phyloP scores from a whole-genome alignment of 1,140 invertebrate genomes.

The Brachionus plicatilis region DNA sequence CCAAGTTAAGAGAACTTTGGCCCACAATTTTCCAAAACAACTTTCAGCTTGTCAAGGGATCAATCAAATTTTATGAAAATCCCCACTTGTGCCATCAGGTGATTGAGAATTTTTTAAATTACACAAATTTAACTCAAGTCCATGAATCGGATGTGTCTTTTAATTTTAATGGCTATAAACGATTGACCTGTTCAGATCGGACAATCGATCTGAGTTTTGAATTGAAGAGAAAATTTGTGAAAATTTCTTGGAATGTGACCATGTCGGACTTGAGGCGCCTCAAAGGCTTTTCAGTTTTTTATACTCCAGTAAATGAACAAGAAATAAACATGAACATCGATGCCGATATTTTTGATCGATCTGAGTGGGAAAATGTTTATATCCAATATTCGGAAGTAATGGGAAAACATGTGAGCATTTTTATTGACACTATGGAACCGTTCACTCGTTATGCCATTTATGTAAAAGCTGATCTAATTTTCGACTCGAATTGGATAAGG shows the following conservation, averaged over 20 bases:
- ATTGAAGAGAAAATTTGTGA: background rate
- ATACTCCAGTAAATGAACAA: background rate
- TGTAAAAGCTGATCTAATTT: slow-evolving; percentile 13
- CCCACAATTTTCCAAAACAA: background rate
- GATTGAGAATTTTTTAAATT: background rate
- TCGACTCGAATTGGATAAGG: background rate
- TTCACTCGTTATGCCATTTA: background rate
- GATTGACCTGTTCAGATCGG: background rate
- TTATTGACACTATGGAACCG: background rate
- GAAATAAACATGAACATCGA: background rate
- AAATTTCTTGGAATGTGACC: background rate
- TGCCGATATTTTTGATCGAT: background rate
- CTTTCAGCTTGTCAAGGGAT: background rate
- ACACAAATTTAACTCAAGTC: background rate
- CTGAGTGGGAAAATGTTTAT: background rate
- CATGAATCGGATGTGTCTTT: slow-evolving; percentile 26
- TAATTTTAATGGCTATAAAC: slow-evolving; percentile 19
- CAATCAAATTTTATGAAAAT: slow-evolving; percentile 20
- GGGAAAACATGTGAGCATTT: background rate
- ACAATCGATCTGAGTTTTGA: background rate
- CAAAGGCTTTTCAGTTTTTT: background rate
- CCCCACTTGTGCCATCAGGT: background rate
- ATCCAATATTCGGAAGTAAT: background rate
- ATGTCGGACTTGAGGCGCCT: background rate
- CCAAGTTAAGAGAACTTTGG: slow-evolving; percentile 12